Evolutionary conservation across 2,888 invertebrate species (phyloP).

Genomic region (Polydrusus tereticollis): DNA sequence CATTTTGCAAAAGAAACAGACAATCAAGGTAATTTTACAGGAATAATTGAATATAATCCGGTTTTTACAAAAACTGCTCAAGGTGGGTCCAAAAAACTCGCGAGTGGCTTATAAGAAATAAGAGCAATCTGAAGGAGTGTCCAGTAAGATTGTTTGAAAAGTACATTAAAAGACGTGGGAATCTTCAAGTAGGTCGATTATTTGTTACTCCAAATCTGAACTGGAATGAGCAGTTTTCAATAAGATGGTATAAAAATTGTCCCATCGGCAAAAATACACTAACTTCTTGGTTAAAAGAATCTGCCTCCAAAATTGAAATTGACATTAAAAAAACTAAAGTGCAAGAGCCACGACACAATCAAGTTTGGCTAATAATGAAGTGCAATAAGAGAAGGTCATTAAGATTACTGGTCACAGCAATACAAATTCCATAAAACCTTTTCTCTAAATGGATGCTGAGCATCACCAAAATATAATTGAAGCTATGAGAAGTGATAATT

Average conservation of each 20-base stretch:
- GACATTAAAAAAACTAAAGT: conserved; percentile 27
- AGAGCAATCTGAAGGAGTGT: conserved; percentile 22
- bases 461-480: no score
- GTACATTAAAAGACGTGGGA: conserved; percentile 30
- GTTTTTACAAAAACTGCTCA: no score
- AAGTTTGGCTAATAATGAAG: conserved; percentile 8
- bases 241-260: conserved; percentile 34
- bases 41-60: conserved; percentile 12
- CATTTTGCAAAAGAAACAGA: conserved; percentile 31
- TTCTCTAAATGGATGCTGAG: conserved; percentile 27
- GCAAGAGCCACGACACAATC: conserved; percentile 27
- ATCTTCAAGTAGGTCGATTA: conserved; percentile 25
- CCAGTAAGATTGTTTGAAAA: conserved; percentile 29
- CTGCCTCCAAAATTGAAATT: conserved; percentile 35
- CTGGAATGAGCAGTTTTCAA: conserved; percentile 35
- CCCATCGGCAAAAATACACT: conserved; percentile 35
- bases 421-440: conserved; percentile 24
- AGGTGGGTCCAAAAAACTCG: background rate
- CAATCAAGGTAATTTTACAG: conserved; percentile 17
- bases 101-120: background rate
- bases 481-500: conserved; percentile 17
- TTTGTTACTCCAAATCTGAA: conserved; percentile 35
- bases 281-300: conserved; percentile 33
- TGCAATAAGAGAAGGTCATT: conserved; percentile 16
- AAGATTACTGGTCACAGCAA: conserved; percentile 31